These are phyloP conservation scores for Porites lutea DNA, from an alignment of 64 coral and sea anemone genomes.

Conservation along the genomic window DNA sequence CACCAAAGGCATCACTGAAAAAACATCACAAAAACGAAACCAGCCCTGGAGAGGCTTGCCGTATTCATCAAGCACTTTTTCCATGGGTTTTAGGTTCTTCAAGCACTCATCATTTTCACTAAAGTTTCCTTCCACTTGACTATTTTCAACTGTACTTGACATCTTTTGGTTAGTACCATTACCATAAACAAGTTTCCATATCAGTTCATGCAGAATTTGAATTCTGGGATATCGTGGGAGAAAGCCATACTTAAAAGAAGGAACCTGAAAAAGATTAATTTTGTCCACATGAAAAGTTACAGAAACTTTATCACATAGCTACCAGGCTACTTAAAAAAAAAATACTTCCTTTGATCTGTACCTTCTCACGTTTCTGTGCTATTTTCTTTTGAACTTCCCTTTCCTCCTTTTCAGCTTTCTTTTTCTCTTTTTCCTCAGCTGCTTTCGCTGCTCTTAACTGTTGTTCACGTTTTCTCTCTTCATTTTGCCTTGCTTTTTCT, in stretches of 20 bases:
- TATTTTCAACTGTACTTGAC: not conserved
- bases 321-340: too few relatives aligned
- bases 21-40: conserved; percentile 64
- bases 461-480: not conserved
- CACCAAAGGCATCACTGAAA: conserved; percentile 66
- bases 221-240: conserved; percentile 50
- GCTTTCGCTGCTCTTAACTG: not conserved
- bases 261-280: conserved; percentile 20
- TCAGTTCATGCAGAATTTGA: conserved; percentile 55
- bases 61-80: conserved; percentile 18
- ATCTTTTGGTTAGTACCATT: not conserved
- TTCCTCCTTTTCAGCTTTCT: conserved; percentile 14
- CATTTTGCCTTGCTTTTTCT: conserved; percentile 13
- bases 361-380: not conserved
- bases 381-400: not conserved
- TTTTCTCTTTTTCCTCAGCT: conserved; percentile 6
- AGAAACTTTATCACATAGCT: too few relatives aligned
- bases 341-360: too few relatives aligned
- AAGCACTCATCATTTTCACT: conserved; percentile 56
- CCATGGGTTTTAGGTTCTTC: conserved; percentile 30
- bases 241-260: conserved; percentile 49
- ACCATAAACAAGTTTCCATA: conserved; percentile 72
- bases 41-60: conserved; percentile 29
- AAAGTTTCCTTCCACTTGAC: not conserved
- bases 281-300: too few relatives aligned